Conservation (phyloP, 2,797 vertebrate genomes). For the Alca torda region DNA sequence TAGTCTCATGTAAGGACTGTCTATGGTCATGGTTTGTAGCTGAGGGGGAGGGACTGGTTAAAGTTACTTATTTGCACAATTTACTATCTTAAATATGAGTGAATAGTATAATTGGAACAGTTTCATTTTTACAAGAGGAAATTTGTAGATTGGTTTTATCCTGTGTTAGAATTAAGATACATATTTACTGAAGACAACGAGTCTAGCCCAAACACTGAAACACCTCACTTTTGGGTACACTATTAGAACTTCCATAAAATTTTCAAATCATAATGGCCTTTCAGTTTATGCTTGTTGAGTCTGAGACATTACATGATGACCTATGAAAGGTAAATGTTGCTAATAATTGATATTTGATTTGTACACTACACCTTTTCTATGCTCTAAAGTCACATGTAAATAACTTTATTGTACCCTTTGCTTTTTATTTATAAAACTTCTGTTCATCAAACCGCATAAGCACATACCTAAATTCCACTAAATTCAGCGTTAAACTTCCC, state of each 20-base stretch:
- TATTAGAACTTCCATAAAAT: background rate
- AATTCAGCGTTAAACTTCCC: background rate
- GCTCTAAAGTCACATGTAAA: background rate
- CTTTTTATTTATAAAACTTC: background rate
- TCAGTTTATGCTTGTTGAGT: background rate
- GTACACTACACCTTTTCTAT: background rate
- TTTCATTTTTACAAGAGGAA: background rate
- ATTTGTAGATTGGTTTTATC: background rate
- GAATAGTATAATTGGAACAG: background rate
- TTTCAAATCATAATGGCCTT: background rate
- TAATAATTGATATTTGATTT: background rate
- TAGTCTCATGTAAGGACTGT: background rate
- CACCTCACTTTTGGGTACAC: background rate
- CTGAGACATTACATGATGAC: background rate
- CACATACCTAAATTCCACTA: background rate
- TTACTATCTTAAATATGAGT: background rate
- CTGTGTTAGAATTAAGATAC: background rate
- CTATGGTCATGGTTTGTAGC: background rate
- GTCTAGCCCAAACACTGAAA: background rate
- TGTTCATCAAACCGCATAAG: background rate
- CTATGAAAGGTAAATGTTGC: background rate
- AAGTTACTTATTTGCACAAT: background rate
- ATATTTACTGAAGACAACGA: background rate
- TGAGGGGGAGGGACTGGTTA: background rate
- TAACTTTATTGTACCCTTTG: background rate